phyloP scores from a whole-genome alignment of 2,888 invertebrate species.

The Gymnoscelis rufifasciata region DNA sequence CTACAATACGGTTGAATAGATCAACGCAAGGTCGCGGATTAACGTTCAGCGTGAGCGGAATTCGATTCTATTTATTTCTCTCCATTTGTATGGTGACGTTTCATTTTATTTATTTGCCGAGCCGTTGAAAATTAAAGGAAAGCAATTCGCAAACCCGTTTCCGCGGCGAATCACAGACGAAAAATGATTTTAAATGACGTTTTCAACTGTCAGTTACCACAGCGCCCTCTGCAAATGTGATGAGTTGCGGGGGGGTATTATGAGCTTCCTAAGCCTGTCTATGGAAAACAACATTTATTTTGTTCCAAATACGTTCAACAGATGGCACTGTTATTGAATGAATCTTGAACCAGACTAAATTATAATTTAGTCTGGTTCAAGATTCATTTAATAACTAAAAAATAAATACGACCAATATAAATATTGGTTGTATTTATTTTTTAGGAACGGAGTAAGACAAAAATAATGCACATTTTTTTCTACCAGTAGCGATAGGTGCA shows the following conservation, averaged over 20 bases:
- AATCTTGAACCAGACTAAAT: no score
- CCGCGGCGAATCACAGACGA: constrained; percentile 27
- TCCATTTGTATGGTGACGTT: constrained; percentile 53
- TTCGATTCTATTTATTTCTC: constrained; percentile 43
- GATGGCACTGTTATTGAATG: constrained; percentile 28
- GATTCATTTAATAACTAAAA: not conserved
- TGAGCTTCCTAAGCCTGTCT: constrained; percentile 36
- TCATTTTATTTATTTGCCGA: constrained; percentile 48
- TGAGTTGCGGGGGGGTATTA: constrained; percentile 18
- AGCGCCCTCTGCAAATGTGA: constrained; percentile 25
- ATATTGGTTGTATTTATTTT: no score
- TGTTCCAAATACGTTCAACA: constrained; percentile 8
- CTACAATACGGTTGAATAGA: constrained; percentile 43
- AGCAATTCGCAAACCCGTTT: constrained; percentile 46
- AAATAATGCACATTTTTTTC: no score
- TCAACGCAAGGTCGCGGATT: constrained; percentile 51
- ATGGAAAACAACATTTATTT: constrained; percentile 19
- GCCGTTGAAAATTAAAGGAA: constrained; percentile 44
- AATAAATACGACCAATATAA: not conserved
- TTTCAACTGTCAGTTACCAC: constrained; percentile 10
- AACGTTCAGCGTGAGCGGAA: constrained; percentile 43
- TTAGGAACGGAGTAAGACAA: no score
- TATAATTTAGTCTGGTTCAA: no score
- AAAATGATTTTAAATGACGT: constrained; percentile 13
- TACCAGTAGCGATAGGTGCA: no score